Conservation (phyloP, 2,888 invertebrate genomes). For the Sphaerophoria rueppellii region DNA sequence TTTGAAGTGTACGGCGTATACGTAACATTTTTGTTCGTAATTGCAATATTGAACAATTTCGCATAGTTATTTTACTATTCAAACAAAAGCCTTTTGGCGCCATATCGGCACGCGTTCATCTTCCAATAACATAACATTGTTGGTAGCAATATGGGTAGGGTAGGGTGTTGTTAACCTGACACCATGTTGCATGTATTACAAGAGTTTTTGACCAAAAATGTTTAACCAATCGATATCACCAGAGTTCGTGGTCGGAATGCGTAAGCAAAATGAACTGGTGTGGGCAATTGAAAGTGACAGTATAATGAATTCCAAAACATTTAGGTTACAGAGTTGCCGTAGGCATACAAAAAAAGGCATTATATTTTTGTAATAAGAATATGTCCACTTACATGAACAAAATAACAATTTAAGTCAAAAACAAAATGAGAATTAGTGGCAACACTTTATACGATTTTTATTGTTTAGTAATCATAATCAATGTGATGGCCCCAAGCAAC, state of each 20-base stretch:
- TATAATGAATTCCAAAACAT: conserved; percentile 19
- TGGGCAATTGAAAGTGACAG: conserved; percentile 33
- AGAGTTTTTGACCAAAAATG: neutral
- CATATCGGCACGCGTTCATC: conserved; percentile 24
- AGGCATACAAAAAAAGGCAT: no score
- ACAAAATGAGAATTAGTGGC: neutral
- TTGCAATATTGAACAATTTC: conserved; percentile 27
- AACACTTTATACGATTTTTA: neutral
- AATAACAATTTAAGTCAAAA: neutral
- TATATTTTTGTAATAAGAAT: no score
- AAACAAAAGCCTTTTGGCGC: conserved; percentile 22
- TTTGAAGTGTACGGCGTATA: conserved; percentile 51
- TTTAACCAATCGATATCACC: neutral
- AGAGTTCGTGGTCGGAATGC: conserved; percentile 27
- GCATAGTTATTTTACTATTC: conserved; percentile 28
- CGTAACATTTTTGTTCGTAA: conserved; percentile 38
- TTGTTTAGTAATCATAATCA: conserved; percentile 38
- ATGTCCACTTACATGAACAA: no score
- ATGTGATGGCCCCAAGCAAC: conserved; percentile 24
- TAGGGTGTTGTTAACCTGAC: conserved; percentile 3
- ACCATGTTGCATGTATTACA: conserved; percentile 36
- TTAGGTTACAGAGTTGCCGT: conserved; percentile 5
- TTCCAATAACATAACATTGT: conserved; percentile 25
- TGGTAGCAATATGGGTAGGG: neutral
- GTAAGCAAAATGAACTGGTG: conserved; percentile 2